Percentiles rank a stretch among this genome's conserved stretches.
phyloP scores from a whole-genome alignment of 2,888 invertebrate genomes.

The Dryococelus australis region DNA sequence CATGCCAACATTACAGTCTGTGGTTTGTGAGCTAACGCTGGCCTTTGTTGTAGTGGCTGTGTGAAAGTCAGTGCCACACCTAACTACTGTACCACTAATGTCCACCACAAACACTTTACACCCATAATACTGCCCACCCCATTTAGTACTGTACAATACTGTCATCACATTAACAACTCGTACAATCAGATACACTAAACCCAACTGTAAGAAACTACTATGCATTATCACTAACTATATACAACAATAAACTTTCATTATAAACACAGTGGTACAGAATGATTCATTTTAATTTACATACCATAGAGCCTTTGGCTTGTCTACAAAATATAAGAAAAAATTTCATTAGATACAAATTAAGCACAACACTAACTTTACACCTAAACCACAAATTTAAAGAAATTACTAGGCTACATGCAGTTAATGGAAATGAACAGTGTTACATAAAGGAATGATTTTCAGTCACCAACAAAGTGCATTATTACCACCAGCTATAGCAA shows the following conservation, averaged over 20 bases:
- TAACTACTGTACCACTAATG: background rate
- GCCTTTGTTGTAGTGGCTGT: constrained; percentile 43
- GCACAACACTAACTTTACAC: background rate
- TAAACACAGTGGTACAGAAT: background rate
- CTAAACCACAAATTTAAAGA: background rate
- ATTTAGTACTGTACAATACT: constrained; percentile 10
- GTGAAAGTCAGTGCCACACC: background rate
- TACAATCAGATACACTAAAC: no score
- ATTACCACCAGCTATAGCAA: no score
- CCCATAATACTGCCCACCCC: background rate
- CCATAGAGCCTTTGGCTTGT: background rate
- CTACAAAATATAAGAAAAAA: background rate
- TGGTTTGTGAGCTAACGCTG: constrained; percentile 30
- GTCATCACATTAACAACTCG: background rate
- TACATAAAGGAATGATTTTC: no score
- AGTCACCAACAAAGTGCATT: no score
- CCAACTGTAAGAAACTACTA: background rate
- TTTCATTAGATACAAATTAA: background rate
- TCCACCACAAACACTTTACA: no score
- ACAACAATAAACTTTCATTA: background rate
- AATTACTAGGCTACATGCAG: background rate
- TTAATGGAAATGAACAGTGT: background rate
- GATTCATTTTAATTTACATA: background rate
- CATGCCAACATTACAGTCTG: constrained; percentile 36
- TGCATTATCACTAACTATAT: background rate